A percentile compares a stretch with the other conserved stretches of the same genome.
phyloP scores from a whole-genome alignment of 2,888 invertebrate genomes.

The Drosophila vallismaia region DNA sequence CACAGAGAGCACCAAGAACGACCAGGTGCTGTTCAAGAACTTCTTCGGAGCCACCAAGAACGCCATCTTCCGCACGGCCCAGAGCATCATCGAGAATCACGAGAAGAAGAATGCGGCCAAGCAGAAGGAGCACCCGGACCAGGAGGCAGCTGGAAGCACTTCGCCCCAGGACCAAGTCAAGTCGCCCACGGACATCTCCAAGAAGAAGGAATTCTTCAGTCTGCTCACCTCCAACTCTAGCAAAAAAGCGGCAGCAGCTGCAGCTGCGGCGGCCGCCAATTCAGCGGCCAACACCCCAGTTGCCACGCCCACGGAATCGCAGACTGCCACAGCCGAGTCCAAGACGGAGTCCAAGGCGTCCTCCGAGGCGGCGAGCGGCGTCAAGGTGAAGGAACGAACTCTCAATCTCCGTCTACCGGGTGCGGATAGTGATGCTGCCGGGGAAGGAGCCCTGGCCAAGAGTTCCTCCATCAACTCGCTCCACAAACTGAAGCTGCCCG shows the following conservation, averaged over 20 bases:
- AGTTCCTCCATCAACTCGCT: slow-evolving; percentile 82
- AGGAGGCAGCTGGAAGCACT: slow-evolving; percentile 2
- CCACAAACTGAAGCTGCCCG: slow-evolving; percentile 82
- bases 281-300: slow-evolving; percentile 53
- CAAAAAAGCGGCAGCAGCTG: slow-evolving; percentile 81
- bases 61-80: slow-evolving; percentile 84
- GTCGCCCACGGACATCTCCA: slow-evolving; percentile 83
- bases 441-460: slow-evolving; percentile 64
- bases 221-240: slow-evolving; percentile 82
- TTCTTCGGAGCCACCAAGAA: slow-evolving; percentile 84
- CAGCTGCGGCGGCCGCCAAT: slow-evolving; percentile 66
- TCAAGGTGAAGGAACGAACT: slow-evolving; percentile 65
- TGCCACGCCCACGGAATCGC: slow-evolving; percentile 56
- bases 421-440: slow-evolving; percentile 38
- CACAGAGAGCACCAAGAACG: slow-evolving; percentile 80
- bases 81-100: slow-evolving; percentile 84
- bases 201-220: slow-evolving; percentile 83
- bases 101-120: slow-evolving; percentile 84
- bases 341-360: background rate
- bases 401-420: slow-evolving; percentile 75
- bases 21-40: slow-evolving; percentile 83
- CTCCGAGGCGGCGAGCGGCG: slow-evolving; percentile 12
- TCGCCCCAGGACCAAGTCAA: slow-evolving; percentile 73
- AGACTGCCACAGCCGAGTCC: slow-evolving; percentile 7
- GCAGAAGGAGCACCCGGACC: slow-evolving; percentile 69